A percentile compares a stretch with the other conserved stretches of the same genome.
Evolutionary conservation across 1,140 invertebrate species (phyloP).

Genomic region (Triops longicaudatus): DNA sequence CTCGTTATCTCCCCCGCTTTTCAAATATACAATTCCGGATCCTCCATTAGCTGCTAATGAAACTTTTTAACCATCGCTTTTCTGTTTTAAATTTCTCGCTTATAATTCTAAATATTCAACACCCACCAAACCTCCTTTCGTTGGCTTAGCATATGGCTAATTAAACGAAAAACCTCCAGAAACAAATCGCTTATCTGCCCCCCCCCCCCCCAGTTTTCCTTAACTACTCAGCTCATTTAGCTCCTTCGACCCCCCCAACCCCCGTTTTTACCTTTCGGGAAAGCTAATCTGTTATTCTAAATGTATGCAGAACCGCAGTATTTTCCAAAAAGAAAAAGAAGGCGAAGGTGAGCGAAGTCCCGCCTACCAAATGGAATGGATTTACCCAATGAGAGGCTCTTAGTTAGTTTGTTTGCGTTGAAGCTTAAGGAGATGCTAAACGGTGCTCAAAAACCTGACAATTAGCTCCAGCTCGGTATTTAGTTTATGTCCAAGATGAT

Average conservation of each 20-base stretch:
- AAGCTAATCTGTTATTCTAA: neutral
- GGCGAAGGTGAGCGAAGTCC: neutral
- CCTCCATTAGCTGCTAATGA: too few relatives aligned
- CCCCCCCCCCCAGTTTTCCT: neutral
- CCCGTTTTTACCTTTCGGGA: neutral
- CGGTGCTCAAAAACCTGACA: neutral
- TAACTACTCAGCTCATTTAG: neutral
- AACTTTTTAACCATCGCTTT: too few relatives aligned
- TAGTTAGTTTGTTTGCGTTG: neutral
- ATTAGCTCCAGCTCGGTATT: neutral
- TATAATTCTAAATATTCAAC: neutral
- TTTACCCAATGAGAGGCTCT: neutral
- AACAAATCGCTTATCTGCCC: neutral
- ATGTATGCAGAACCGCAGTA: neutral
- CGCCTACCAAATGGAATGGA: neutral
- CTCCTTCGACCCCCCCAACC: neutral
- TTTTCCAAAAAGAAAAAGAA: neutral
- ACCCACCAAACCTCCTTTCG: neutral
- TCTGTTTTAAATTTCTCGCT: too few relatives aligned
- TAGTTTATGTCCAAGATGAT: neutral
- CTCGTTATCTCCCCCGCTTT: neutral
- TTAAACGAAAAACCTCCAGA: neutral
- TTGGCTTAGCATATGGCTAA: neutral
- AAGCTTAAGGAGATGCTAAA: neutral
- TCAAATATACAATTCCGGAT: too few relatives aligned